These are phyloP conservation scores for Prosapia bicincta DNA, from an alignment of 2,888 invertebrate species.

Conservation along the genomic window DNA sequence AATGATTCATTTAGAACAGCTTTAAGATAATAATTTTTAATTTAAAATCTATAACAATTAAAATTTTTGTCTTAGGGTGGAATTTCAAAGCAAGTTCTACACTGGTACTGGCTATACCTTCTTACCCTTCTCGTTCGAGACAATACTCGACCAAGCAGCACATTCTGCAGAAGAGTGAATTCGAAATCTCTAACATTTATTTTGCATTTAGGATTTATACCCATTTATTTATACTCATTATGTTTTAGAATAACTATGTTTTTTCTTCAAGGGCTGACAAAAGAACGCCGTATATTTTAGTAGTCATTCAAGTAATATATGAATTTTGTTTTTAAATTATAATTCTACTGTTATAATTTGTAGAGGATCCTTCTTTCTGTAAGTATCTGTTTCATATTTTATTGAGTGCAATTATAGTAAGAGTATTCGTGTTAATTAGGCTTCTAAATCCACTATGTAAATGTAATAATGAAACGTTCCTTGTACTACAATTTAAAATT, in stretches of 20 bases:
- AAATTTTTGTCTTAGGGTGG: slow-evolving; percentile 57
- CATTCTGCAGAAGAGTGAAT: slow-evolving; percentile 34
- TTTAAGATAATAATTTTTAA: too few species aligned
- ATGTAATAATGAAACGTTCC: background rate
- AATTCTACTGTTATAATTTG: background rate
- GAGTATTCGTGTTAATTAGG: background rate
- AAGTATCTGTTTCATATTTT: background rate
- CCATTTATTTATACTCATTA: background rate
- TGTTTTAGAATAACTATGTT: background rate
- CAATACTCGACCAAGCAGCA: slow-evolving; percentile 47
- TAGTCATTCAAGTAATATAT: background rate
- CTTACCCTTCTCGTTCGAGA: slow-evolving; percentile 64
- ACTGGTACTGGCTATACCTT: slow-evolving; percentile 62
- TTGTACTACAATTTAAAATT: too few species aligned
- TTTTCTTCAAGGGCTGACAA: background rate
- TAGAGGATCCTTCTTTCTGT: background rate
- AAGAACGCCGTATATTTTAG: background rate
- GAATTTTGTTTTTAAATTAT: background rate
- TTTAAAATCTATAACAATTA: too few species aligned
- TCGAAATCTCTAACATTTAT: slow-evolving; percentile 8
- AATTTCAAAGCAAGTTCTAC: slow-evolving; percentile 76
- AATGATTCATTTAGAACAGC: too few species aligned
- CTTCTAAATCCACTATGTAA: background rate
- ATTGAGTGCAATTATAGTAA: background rate
- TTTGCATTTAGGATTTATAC: background rate